Conservation (phyloP, 1,140 invertebrate genomes). For the Atta texana region DNA sequence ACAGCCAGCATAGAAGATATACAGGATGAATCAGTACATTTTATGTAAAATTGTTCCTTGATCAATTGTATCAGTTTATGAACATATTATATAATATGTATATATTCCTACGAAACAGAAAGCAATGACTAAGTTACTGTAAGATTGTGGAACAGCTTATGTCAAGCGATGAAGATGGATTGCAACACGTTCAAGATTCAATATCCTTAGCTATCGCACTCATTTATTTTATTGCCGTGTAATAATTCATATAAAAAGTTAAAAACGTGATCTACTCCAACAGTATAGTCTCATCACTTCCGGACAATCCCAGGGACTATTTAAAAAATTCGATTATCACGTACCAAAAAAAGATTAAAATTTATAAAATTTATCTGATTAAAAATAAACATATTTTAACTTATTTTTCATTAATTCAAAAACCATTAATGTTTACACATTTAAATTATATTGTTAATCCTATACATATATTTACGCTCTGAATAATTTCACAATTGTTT, state of each 20-base stretch:
- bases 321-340: conserved; percentile 1
- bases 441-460: background rate
- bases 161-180: conserved; percentile 75
- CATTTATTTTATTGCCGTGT: conserved; percentile 56
- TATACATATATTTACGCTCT: background rate
- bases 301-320: background rate
- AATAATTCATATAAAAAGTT: conserved; percentile 62
- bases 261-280: conserved; percentile 39
- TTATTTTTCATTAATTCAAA: background rate
- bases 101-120: conserved; percentile 47
- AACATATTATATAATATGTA: background rate
- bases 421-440: background rate
- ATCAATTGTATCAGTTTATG: too few relatives aligned
- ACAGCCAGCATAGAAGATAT: background rate
- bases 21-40: background rate
- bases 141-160: conserved; percentile 36
- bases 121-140: conserved; percentile 65
- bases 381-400: background rate
- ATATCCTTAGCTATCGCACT: conserved; percentile 45
- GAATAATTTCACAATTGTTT: background rate
- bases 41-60: too few relatives aligned
- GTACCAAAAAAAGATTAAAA: background rate
- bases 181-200: background rate
- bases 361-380: background rate
- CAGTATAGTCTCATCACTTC: conserved; percentile 44